Evolutionary conservation across 2,888 invertebrate genomes (phyloP).

Genomic region (Zygaena filipendulae): DNA sequence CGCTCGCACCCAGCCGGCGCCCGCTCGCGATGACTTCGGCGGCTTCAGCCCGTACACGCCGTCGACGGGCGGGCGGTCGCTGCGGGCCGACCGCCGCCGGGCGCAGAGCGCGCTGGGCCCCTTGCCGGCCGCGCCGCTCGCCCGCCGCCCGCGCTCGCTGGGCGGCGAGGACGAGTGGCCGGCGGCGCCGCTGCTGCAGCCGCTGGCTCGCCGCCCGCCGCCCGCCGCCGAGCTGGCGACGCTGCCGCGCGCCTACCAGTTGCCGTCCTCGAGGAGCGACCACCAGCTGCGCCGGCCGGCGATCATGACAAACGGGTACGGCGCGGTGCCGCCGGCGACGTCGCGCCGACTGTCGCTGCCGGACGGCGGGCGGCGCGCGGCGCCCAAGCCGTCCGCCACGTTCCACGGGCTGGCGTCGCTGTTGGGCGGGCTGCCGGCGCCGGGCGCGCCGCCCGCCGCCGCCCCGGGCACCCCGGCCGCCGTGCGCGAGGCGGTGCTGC

Average conservation of each 20-base stretch:
- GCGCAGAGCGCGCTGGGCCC: conserved; percentile 66
- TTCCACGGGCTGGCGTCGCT: conserved; percentile 66
- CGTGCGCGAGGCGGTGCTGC: conserved; percentile 76
- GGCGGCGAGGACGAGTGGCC: conserved; percentile 63
- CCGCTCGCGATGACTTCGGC: conserved; percentile 43
- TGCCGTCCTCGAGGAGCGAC: conserved; percentile 72
- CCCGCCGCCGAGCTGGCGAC: conserved; percentile 52
- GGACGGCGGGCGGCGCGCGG: conserved; percentile 49
- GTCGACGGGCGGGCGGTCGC: conserved; percentile 44
- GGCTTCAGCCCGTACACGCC: conserved; percentile 69
- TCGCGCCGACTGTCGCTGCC: conserved; percentile 67
- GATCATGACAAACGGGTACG: conserved; percentile 60
- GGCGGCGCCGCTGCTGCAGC: conserved; percentile 59
- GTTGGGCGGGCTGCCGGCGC: conserved; percentile 32
- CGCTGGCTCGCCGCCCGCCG: conserved; percentile 63
- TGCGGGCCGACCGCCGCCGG: conserved; percentile 42
- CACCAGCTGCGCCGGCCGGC: conserved; percentile 70
- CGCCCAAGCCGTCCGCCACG: conserved; percentile 72
- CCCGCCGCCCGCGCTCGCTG: conserved; percentile 72
- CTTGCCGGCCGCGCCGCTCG: conserved; percentile 36
- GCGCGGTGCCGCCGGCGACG: conserved; percentile 60
- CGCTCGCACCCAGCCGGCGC: conserved; percentile 23
- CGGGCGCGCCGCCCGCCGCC: conserved; percentile 46
- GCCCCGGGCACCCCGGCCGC: conserved; percentile 71
- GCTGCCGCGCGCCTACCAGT: conserved; percentile 53